These are phyloP conservation scores for Turnix velox DNA, from an alignment of 2,113 vertebrate genomes.

Conservation along the genomic window DNA sequence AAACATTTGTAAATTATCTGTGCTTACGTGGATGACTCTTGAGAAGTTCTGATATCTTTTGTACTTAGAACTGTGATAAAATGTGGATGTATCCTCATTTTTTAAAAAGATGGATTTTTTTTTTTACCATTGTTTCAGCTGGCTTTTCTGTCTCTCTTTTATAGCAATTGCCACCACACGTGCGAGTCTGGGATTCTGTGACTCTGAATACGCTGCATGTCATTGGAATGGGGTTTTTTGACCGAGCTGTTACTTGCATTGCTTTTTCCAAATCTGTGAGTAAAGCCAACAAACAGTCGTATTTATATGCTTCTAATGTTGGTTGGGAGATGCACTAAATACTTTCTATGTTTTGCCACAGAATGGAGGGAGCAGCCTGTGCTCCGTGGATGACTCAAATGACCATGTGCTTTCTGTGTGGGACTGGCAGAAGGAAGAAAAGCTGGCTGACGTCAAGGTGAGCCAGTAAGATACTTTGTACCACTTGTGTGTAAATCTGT, in stretches of 20 bases:
- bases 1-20: neutral
- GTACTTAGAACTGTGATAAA: neutral
- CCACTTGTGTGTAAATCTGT: neutral
- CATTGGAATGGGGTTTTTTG: conserved; percentile 90
- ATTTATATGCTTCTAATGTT: neutral
- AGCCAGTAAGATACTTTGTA: conserved; percentile 48
- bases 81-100: neutral
- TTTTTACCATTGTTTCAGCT: neutral
- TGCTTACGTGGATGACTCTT: neutral
- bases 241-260: conserved; percentile 91
- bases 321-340: neutral
- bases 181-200: conserved; percentile 98
- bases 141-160: neutral
- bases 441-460: conserved; percentile 93
- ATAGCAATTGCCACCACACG: conserved; percentile 90
- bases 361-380: conserved; percentile 93
- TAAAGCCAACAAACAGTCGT: conserved; percentile 43
- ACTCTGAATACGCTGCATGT: conserved; percentile 95
- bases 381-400: conserved; percentile 93
- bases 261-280: conserved; percentile 98
- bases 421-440: conserved; percentile 97
- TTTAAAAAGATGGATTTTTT: neutral
- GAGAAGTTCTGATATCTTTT: neutral
- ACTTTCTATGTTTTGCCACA: conserved; percentile 44
- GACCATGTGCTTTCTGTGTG: conserved; percentile 96